Evolutionary conservation across 2,113 vertebrate genomes (phyloP), one percentile per base, ranked within the genome.

Genomic region (Triplophysa siluroides): DNA sequence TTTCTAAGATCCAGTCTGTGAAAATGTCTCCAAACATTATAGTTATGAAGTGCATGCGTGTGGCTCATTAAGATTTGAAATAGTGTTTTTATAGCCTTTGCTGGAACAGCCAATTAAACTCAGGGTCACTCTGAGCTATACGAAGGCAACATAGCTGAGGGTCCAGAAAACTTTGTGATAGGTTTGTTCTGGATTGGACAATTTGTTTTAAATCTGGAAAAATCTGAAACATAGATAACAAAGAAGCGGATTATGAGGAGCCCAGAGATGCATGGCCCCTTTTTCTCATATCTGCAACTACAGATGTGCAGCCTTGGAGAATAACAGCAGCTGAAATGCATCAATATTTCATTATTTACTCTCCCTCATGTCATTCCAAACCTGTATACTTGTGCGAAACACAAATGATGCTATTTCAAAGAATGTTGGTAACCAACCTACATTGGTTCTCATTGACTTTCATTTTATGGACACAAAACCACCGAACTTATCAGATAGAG

Each of bases 61-160:
- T 60, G 71, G 80, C 82, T 86, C 86, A 88, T 89, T 90, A 87
- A 88, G 89, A 88, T 67, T 86, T 82, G 80, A 61, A 84, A 83
- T n/a, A 45, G 74, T 61, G 79, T 62, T 73, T 83, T 84, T 86
- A 86, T 82, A 79, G 83, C 83, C 69, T 76, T 81, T 21, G 78
- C 87, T 85, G 87, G 83, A 84, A 87, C 81, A 89, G 89, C 75
- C 86, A 88, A 92, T 92, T 88, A 91, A 86, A 90, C 84, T 77
- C 87, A 88, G 82, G 77, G 86, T 26, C 50, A 86, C 87, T 86
- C 85, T 83, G 83, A 87, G 66, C 66, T 70, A 83, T 83, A 86
- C 72, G 62, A 86, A 83, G 70, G 80, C 33, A 85, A 74, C 70
- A 79, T 54, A 67, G 58, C 62, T 74, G 73, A 73, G 84, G 78